Evolutionary conservation across 2,113 vertebrate species (phyloP), one percentile per base, ranked within the genome.

Genomic region (Colossoma macropomum): DNA sequence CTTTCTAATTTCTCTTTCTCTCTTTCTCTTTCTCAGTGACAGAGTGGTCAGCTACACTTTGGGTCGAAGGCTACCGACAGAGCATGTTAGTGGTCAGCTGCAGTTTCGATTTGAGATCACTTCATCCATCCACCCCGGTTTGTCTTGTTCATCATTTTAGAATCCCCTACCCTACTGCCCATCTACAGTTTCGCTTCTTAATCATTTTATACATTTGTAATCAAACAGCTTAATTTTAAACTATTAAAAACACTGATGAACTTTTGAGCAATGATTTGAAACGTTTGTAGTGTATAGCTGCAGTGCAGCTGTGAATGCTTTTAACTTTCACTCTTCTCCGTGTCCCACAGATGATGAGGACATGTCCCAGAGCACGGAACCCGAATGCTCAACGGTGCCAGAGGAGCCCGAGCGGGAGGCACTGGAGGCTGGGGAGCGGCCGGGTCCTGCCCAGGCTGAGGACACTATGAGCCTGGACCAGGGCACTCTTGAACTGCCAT

Each of bases 51-150:
- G 96, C 92, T 97, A 97, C 82, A 96, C 95, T 79, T 92, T 97
- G 79, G 95, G 95, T 86, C 95, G 96, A 78, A 95, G 96, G 75
- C 92, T 97, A 87, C 96, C 96, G 73, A 97, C 96, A 66, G 96
- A 97, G 84, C 96, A 97, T 73, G 96, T 97, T 88, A 97, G 96
- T 88, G 96, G 96, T 83, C 96, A 97, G 88, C 92, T 97, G 89
- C 96, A 97, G 82, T 97, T 97, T 86, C 92, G 96, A 87, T 97
- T 97, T 89, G 96, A 97, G 92, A 97, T 97, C 91, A 97, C 96
- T 74, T 96, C 96, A 80, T 96, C 96, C 84, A 97, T 96, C 68
- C 95, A 97, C 65, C 95, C 94, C 95, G 96, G 96, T 97, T 54
- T 13, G 27, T 69, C 10, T 10, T 5, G 38, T 10, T 10, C 41